These are phyloP conservation scores for Notocelia uddmanniana DNA, from an alignment of 2,888 invertebrate genomes.

Conservation along the genomic window DNA sequence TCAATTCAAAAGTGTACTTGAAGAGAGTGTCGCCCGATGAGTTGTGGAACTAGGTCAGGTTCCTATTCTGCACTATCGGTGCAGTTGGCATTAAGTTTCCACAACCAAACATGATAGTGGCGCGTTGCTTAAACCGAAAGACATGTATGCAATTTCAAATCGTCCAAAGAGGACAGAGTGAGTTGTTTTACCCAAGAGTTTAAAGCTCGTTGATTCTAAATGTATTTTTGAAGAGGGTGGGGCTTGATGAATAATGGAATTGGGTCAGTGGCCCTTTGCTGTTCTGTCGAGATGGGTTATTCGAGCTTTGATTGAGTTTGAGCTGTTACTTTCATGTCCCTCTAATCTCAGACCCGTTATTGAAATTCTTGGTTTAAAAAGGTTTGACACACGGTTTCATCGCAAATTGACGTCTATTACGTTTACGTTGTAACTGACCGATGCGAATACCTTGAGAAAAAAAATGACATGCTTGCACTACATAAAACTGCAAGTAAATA, in stretches of 20 bases:
- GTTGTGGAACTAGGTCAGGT: conserved; percentile 41
- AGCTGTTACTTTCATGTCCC: background rate
- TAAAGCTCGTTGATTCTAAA: background rate
- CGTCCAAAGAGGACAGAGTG: background rate
- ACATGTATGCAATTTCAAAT: background rate
- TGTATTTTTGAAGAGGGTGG: background rate
- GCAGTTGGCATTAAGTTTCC: conserved; percentile 14
- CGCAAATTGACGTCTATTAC: background rate
- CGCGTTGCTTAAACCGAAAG: background rate
- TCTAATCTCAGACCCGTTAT: background rate
- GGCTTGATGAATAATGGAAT: background rate
- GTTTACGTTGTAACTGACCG: no score
- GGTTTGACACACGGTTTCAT: no score
- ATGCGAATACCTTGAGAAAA: no score
- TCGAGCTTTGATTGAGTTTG: background rate
- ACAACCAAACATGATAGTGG: background rate
- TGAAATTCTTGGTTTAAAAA: no score
- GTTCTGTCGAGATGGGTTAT: background rate
- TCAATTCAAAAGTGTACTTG: conserved; percentile 29
- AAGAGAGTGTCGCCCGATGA: conserved; percentile 40
- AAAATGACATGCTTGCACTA: no score
- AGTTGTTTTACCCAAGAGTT: background rate
- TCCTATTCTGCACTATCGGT: conserved; percentile 37
- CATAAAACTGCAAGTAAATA: background rate
- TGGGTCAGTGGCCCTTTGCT: background rate